Conservation (phyloP, 2,113 vertebrate genomes). For the Forbesichthys papilliferus region DNA sequence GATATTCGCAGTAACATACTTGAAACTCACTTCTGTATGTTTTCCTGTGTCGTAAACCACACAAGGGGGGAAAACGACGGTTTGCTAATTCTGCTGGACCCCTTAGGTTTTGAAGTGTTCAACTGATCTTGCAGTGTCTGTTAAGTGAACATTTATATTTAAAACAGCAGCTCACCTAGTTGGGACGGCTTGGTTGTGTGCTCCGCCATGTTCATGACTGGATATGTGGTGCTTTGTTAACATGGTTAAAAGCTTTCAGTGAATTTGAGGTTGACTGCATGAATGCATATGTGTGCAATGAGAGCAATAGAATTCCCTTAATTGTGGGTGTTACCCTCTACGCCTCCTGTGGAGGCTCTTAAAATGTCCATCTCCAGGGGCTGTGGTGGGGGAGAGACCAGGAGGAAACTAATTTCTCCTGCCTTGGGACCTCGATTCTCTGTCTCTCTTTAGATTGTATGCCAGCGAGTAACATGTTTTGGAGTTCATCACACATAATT, state of each 20-base stretch:
- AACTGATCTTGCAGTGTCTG: neutral
- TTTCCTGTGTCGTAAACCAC: neutral
- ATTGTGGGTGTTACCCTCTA: constrained; percentile 69
- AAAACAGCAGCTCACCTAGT: neutral
- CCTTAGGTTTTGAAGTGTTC: neutral
- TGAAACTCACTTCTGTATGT: constrained; percentile 17
- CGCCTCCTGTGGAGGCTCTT: constrained; percentile 82
- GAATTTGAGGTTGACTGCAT: constrained; percentile 29
- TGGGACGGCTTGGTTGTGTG: constrained; percentile 9
- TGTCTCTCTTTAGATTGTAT: constrained; percentile 24
- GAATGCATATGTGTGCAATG: constrained; percentile 49
- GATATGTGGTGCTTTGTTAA: constrained; percentile 46
- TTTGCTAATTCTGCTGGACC: neutral
- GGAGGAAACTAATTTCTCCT: constrained; percentile 15
- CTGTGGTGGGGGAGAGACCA: constrained; percentile 17
- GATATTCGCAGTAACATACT: neutral
- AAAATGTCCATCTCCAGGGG: constrained; percentile 62
- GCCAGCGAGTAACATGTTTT: constrained; percentile 21
- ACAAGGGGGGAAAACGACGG: constrained; percentile 10
- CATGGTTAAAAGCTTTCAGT: constrained; percentile 45
- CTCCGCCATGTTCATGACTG: constrained; percentile 26
- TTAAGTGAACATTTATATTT: neutral
- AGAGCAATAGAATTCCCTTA: constrained; percentile 62
- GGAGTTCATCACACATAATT: constrained; percentile 37
- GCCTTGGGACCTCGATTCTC: constrained; percentile 22